Evolutionary conservation across 1,140 invertebrate species (phyloP), one percentile per base, ranked within the genome.

Genomic region (Drosophila saltans): DNA sequence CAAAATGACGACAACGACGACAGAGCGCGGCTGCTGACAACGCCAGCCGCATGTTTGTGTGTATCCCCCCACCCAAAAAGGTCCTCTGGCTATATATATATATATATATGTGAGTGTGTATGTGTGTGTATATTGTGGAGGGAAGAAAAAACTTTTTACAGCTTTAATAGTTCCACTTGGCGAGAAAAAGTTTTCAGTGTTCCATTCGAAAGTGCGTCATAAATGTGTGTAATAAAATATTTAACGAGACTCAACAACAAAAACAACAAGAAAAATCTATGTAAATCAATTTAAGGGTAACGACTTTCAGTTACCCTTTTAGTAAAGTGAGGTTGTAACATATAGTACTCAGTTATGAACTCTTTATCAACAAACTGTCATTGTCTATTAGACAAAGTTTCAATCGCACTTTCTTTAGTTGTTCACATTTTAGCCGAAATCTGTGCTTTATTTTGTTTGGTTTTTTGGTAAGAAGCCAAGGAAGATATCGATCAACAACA

Each of bases 91-190:
- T 58, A 41, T 16, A 21, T 33, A 6, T 36, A 11, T 28, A 26
- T n/a, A 24, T 63, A 26, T 71, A n/a, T 64, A 26, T 71, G 43
- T 66, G 24, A 65, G 3, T 77, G 62, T 45, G 30, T 43, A 45
- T 57, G 58, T 75, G 72, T 77, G 65, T 80, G 78, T 73, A 69
- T 77, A 73, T 77, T 36, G 45, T 75, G 60, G 67, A 71, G 40
- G 75, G 64, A 30, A 36, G 28, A 41, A 66, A 57, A 86, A 88
- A 86, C 78, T 88, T 86, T 82, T 80, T 78, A 79, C 79, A 72
- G 82, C 76, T 71, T 78, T 86, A 88, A 88, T 81, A 81, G 75
- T 79, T 86, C 83, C 82, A 85, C 82, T 85, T 86, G 80, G 72
- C 72, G 73, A 66, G 60, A 75, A 77, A 77, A 77, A 77, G 74